Conservation (phyloP, 2,113 vertebrate species). For the Cottus gobio region DNA sequence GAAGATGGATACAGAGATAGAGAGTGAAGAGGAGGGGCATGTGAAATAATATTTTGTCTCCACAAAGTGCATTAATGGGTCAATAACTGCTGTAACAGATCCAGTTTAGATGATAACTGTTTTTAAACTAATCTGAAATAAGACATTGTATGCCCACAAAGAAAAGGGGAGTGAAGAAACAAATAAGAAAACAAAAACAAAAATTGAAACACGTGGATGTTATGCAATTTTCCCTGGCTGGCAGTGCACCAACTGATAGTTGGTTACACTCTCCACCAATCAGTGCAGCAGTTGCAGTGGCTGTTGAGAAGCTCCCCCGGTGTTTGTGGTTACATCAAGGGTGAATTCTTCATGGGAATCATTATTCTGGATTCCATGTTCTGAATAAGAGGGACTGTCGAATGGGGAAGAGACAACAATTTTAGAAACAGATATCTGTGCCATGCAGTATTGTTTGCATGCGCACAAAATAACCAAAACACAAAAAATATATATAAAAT, state of each 20-base stretch:
- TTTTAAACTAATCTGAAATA: slow-evolving; percentile 32
- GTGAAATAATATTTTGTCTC: background rate
- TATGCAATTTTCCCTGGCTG: slow-evolving; percentile 42
- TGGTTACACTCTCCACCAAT: slow-evolving; percentile 47
- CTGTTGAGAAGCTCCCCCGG: slow-evolving; percentile 13
- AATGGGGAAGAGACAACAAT: slow-evolving; percentile 15
- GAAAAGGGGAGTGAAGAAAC: slow-evolving; percentile 8
- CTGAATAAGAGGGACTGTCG: slow-evolving; percentile 96
- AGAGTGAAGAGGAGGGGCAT: slow-evolving; percentile 14
- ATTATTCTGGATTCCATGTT: slow-evolving; percentile 99
- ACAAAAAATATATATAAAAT: background rate
- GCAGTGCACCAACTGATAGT: slow-evolving; percentile 58
- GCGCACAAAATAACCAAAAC: background rate
- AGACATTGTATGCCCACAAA: slow-evolving; percentile 26
- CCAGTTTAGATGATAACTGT: background rate
- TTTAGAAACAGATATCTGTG: background rate
- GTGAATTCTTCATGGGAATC: slow-evolving; percentile 96
- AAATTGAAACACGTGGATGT: slow-evolving; percentile 38
- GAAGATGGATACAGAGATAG: slow-evolving; percentile 2
- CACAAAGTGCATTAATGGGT: slow-evolving; percentile 11
- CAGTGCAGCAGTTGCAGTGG: slow-evolving; percentile 33
- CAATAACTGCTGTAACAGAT: slow-evolving; percentile 58
- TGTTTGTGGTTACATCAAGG: slow-evolving; percentile 85
- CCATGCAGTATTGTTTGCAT: background rate
- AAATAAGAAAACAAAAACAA: slow-evolving; percentile 24